phyloP scores from a whole-genome alignment of 2,888 invertebrate genomes.

The Euspilapteryx auroguttella region DNA sequence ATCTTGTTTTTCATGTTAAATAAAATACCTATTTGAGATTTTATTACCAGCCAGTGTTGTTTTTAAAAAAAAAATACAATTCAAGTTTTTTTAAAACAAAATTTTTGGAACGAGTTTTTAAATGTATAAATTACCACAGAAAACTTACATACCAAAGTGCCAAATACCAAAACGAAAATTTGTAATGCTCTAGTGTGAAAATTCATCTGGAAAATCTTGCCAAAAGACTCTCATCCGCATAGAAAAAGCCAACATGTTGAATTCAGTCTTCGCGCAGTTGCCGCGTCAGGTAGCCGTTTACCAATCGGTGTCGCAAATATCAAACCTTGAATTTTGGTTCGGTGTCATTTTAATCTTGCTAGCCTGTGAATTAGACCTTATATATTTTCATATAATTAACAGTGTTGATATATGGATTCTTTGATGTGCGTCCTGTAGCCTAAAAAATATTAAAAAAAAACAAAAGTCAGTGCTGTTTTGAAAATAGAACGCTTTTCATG shows the following conservation, averaged over 20 bases:
- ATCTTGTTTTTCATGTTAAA: too few species aligned
- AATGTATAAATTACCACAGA: too few species aligned
- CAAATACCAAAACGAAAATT: too few species aligned
- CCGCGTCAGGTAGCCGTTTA: conserved; percentile 25
- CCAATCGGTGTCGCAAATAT: conserved; percentile 22
- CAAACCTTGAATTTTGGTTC: conserved; percentile 48
- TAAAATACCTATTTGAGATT: too few species aligned
- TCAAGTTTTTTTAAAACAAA: too few species aligned
- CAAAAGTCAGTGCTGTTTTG: conserved; percentile 15
- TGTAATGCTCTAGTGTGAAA: too few species aligned
- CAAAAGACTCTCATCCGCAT: neutral
- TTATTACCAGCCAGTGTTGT: too few species aligned
- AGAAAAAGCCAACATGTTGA: conserved; percentile 18
- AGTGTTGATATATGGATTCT: conserved; percentile 10
- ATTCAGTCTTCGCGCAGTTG: conserved; percentile 36
- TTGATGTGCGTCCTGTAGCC: conserved; percentile 9
- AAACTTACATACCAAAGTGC: too few species aligned
- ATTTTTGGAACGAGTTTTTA: too few species aligned
- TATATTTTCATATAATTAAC: conserved; percentile 38
- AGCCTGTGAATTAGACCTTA: conserved; percentile 51
- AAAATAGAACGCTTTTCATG: conserved; percentile 19
- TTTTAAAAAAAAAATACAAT: too few species aligned
- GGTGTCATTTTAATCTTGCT: conserved; percentile 35
- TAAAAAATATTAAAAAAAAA: conserved; percentile 5
- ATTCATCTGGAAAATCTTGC: conserved; percentile 3